Conservation (phyloP, 2,113 vertebrate genomes). For the Dicaeum eximium region DNA sequence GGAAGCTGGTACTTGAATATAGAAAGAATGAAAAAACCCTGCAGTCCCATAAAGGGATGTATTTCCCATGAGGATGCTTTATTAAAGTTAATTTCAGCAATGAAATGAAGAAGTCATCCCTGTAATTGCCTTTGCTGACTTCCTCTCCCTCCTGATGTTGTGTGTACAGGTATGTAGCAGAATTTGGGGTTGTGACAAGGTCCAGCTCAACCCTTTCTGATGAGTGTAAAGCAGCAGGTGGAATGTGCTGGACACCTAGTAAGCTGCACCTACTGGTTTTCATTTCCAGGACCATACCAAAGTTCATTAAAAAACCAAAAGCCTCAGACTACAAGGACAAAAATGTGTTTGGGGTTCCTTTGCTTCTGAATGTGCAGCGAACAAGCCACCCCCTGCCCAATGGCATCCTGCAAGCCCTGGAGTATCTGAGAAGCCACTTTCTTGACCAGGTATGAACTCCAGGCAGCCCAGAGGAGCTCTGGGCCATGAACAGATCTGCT, state of each 20-base stretch:
- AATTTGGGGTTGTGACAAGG: background rate
- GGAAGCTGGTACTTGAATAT: background rate
- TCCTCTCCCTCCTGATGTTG: background rate
- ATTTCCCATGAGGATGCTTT: background rate
- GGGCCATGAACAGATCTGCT: background rate
- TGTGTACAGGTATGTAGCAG: background rate
- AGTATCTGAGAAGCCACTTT: conserved; percentile 78
- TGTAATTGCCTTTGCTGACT: background rate
- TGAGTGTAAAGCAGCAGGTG: background rate
- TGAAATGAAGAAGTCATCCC: background rate
- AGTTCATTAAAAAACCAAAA: conserved; percentile 76
- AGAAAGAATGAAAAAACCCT: background rate
- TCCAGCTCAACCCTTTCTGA: background rate
- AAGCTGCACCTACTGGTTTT: background rate
- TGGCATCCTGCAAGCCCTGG: conserved; percentile 81
- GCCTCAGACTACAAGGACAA: conserved; percentile 75
- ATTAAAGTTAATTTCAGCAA: background rate
- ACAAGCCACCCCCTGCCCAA: conserved; percentile 80
- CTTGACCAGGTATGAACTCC: conserved; percentile 78
- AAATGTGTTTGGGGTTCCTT: conserved; percentile 83
- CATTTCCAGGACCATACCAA: conserved; percentile 81
- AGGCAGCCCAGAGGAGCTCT: background rate
- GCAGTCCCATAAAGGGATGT: background rate
- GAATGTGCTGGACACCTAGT: background rate
- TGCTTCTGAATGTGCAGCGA: conserved; percentile 77